Evolutionary conservation across 2,888 invertebrate genomes (phyloP).

Genomic region (Parapristionchus giblindavisi): DNA sequence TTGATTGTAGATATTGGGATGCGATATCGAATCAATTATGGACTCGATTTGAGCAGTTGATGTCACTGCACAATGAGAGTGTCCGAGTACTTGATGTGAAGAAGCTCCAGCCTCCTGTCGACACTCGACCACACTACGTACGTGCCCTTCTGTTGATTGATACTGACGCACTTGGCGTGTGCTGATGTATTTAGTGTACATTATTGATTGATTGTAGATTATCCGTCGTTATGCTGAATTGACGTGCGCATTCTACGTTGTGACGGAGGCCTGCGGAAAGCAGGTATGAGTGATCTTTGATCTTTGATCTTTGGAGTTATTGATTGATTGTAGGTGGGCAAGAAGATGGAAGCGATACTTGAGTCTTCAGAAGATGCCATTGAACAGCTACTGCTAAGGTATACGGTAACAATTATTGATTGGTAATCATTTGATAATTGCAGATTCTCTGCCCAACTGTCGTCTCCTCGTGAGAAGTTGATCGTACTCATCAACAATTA

Average conservation of each 20-base stretch:
- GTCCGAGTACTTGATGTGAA: conserved; percentile 72
- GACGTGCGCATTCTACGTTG: conserved; percentile 90
- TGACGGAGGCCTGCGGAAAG: conserved; percentile 57
- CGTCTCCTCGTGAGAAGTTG: conserved; percentile 86
- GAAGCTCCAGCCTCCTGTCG: conserved; percentile 58
- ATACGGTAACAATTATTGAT: no score
- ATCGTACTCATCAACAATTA: conserved; percentile 99
- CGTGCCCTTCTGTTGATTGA: no score
- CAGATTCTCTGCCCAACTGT: conserved; percentile 71
- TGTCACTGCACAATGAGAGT: conserved; percentile 91
- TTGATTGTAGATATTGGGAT: conserved; percentile 94
- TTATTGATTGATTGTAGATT: no score
- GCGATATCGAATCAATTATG: conserved; percentile 84
- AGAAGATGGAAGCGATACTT: conserved; percentile 81
- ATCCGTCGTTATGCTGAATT: conserved; percentile 97
- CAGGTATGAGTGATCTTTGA: conserved; percentile 47
- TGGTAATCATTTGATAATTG: no score
- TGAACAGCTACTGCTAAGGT: conserved; percentile 80
- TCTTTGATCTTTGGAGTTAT: background rate
- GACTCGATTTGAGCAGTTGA: conserved; percentile 86
- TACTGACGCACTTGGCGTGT: no score
- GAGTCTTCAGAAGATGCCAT: conserved; percentile 81
- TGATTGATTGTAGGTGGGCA: conserved; percentile 69
- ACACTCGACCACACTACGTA: conserved; percentile 94
- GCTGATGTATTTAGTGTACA: background rate